phyloP scores from a whole-genome alignment of 64 coral and sea anemone species.

The Stylophora pistillata region DNA sequence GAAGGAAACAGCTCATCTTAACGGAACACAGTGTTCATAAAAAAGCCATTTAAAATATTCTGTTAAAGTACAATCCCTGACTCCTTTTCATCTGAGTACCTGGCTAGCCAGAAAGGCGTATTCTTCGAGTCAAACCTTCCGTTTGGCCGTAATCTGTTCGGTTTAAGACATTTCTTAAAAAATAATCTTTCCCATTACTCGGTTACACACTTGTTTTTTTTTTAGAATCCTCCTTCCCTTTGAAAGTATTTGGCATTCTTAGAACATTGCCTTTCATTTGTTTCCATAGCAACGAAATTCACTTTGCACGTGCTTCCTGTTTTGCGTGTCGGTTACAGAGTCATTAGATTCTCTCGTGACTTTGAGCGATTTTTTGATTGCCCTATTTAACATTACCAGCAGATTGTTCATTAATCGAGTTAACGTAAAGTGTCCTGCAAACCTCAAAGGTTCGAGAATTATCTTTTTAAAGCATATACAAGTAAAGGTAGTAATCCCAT shows the following conservation, averaged over 20 bases:
- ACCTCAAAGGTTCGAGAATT: background rate
- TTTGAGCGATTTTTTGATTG: background rate
- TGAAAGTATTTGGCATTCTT: too few species aligned
- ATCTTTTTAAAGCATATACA: constrained; percentile 24
- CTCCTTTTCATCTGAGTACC: background rate
- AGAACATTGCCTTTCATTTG: background rate
- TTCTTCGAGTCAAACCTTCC: background rate
- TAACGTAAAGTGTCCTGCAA: background rate
- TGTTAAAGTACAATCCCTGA: background rate
- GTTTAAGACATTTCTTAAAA: background rate
- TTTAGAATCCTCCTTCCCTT: background rate
- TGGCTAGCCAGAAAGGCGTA: background rate
- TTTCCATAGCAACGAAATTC: background rate
- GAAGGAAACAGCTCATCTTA: constrained; percentile 23
- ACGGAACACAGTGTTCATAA: background rate
- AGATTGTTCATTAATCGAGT: constrained; percentile 1
- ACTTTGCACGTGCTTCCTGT: background rate
- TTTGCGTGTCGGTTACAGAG: background rate
- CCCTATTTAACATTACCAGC: background rate
- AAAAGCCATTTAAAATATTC: background rate
- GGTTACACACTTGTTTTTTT: background rate
- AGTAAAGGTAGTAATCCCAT: background rate
- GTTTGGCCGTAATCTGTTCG: background rate
- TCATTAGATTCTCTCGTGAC: background rate
- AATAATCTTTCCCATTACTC: background rate